These are phyloP conservation scores for Petrolisthes manimaculis DNA, from an alignment of 2,888 invertebrate genomes.

Conservation along the genomic window DNA sequence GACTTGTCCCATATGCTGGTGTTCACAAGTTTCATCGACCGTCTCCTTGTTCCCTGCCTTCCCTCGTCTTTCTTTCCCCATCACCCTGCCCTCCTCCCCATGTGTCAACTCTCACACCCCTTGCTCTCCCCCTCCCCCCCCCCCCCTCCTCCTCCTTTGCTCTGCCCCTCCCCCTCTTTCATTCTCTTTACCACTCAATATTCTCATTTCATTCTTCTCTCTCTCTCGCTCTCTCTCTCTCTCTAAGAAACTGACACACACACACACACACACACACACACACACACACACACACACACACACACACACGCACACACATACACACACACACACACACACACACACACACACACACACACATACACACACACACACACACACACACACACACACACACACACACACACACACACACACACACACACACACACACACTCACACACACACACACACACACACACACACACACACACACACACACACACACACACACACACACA, in stretches of 20 bases:
- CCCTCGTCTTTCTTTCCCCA: too few species aligned
- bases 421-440: not conserved
- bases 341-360: slow-evolving; percentile 5
- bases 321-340: slow-evolving; percentile 1
- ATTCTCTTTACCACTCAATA: too few species aligned
- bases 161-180: too few species aligned
- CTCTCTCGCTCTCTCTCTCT: too few species aligned
- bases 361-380: not conserved
- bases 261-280: slow-evolving; percentile 1
- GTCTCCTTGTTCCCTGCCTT: too few species aligned
- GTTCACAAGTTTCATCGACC: too few species aligned
- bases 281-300: slow-evolving; percentile 4
- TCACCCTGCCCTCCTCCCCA: too few species aligned
- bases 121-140: too few species aligned
- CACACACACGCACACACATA: slow-evolving; percentile 4
- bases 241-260: slow-evolving; percentile 7
- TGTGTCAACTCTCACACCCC: too few species aligned
- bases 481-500: slow-evolving; percentile 5
- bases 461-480: not conserved
- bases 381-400: not conserved
- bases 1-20: too few species aligned
- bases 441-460: not conserved
- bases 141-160: too few species aligned
- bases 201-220: too few species aligned
- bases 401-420: not conserved